Evolutionary conservation across 1,140 invertebrate species (phyloP).

Genomic region (Ceratitis capitata): DNA sequence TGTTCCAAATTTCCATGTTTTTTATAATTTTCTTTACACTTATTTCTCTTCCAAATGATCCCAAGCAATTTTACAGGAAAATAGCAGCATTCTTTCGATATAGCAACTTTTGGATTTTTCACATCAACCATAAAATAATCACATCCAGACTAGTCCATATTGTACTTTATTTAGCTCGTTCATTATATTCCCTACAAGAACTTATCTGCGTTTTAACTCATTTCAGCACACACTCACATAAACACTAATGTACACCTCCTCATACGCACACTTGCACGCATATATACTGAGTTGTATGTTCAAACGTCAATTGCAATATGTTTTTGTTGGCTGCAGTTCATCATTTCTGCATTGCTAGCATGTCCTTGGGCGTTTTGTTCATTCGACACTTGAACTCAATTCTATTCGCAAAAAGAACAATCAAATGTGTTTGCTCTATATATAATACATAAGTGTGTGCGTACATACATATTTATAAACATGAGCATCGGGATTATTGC

Average conservation of each 20-base stretch:
- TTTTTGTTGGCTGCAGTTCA: slow-evolving; percentile 1
- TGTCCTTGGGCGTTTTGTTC: background rate
- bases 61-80: too few species aligned
- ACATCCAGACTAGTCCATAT: too few species aligned
- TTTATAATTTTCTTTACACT: too few species aligned
- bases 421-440: background rate
- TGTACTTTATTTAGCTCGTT: too few species aligned
- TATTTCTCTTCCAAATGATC: too few species aligned
- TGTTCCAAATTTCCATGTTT: too few species aligned
- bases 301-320: slow-evolving; percentile 2
- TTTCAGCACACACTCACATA: background rate
- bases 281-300: background rate
- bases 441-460: too few species aligned
- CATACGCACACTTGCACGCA: background rate
- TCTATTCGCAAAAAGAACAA: background rate
- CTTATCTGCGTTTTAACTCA: background rate
- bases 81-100: too few species aligned
- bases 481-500: background rate
- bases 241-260: too few species aligned
- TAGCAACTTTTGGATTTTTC: too few species aligned
- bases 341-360: background rate
- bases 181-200: background rate
- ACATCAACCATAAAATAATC: too few species aligned
- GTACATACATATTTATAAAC: too few species aligned
- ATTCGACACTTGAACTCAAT: slow-evolving; percentile 25